Evolutionary conservation across 2,888 invertebrate species (phyloP).

Genomic region (Drosophila kambysellisi): DNA sequence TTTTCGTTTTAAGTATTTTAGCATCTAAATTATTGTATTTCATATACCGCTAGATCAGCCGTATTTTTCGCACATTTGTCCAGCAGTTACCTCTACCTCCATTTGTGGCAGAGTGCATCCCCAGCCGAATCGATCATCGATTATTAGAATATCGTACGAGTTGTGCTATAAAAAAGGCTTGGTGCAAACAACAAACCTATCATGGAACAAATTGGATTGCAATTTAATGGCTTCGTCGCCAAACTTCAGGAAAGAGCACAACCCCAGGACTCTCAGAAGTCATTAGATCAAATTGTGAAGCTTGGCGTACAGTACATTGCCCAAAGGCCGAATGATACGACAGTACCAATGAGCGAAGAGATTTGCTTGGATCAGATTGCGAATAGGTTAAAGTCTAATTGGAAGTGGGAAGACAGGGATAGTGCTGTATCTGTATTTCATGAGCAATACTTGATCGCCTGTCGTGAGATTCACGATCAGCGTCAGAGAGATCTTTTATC

Average conservation of each 20-base stretch:
- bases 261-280: conserved; percentile 18
- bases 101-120: conserved; percentile 2
- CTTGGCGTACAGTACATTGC: conserved; percentile 39
- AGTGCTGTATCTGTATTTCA: conserved; percentile 27
- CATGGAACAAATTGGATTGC: conserved; percentile 4
- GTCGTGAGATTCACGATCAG: conserved; percentile 19
- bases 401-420: not conserved
- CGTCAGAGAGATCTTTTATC: conserved; percentile 31
- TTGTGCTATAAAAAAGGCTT: conserved; percentile 3
- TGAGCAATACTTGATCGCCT: conserved; percentile 22
- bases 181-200: conserved; percentile 3
- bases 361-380: conserved; percentile 37
- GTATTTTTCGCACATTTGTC: conserved; percentile 20
- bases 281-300: conserved; percentile 34
- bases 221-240: conserved; percentile 10
- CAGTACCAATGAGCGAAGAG: conserved; percentile 19
- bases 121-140: not conserved
- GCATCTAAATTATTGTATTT: conserved; percentile 6
- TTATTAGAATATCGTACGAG: too few species aligned
- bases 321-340: conserved; percentile 11
- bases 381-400: conserved; percentile 14
- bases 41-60: not conserved
- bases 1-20: conserved; percentile 8
- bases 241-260: conserved; percentile 10
- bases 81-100: conserved; percentile 25